These are phyloP conservation scores for Pandion haliaetus DNA, from an alignment of 2,113 vertebrate species.

Conservation along the genomic window DNA sequence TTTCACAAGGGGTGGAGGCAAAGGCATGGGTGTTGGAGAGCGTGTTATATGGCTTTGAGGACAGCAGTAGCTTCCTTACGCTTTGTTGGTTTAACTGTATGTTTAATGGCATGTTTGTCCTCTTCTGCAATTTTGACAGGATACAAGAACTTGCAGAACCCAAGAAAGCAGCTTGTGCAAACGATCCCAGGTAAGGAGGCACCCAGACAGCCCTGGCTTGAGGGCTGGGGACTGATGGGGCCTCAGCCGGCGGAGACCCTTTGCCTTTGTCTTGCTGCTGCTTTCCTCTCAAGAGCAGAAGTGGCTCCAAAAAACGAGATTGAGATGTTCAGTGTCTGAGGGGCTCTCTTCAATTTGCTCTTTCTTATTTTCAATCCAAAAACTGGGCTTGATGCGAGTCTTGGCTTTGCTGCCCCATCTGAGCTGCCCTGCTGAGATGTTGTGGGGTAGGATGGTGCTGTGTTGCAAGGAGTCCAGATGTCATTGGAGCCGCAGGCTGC, in stretches of 20 bases:
- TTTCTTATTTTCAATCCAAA: neutral
- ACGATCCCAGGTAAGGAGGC: neutral
- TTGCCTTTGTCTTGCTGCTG: neutral
- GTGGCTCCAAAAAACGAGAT: neutral
- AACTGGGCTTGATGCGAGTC: neutral
- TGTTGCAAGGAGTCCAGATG: neutral
- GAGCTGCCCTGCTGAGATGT: neutral
- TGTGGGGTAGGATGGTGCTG: neutral
- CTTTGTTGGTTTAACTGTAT: neutral
- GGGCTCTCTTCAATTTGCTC: neutral
- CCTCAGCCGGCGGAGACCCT: neutral
- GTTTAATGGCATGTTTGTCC: neutral
- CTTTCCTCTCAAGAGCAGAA: neutral
- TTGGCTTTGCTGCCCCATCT: neutral
- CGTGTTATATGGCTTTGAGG: neutral
- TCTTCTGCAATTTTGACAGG: neutral
- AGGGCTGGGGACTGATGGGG: neutral
- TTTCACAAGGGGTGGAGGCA: neutral
- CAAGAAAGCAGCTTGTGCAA: neutral
- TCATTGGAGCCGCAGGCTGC: neutral
- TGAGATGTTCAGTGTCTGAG: neutral
- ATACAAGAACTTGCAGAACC: conserved; percentile 16
- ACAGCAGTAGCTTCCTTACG: neutral
- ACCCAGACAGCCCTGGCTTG: neutral
- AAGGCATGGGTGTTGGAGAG: neutral